Evolutionary conservation across 1,140 invertebrate genomes (phyloP).

Genomic region (Hyposmocoma kahamanoa): DNA sequence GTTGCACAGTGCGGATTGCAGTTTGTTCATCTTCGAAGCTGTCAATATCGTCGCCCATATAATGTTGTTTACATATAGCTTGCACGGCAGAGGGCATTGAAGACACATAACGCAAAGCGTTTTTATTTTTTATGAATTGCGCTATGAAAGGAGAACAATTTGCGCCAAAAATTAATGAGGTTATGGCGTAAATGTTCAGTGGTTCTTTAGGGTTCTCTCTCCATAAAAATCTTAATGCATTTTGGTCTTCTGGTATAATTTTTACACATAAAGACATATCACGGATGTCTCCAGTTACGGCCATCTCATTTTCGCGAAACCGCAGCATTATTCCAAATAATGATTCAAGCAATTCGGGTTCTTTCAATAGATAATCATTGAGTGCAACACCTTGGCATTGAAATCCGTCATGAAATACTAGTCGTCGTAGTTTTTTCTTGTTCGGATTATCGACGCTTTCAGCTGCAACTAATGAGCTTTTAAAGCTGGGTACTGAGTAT

Average conservation of each 20-base stretch:
- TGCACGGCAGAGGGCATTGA: not conserved
- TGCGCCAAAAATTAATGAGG: not conserved
- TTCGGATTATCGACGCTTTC: too few relatives aligned
- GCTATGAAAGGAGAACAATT: slow-evolving; percentile 1
- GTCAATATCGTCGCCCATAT: not conserved
- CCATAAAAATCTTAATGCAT: not conserved
- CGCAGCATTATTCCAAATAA: not conserved
- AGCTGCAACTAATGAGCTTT: too few relatives aligned
- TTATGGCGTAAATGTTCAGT: not conserved
- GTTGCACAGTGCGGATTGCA: not conserved
- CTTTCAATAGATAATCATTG: not conserved
- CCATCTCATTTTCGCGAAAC: not conserved
- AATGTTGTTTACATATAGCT: not conserved
- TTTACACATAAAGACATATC: not conserved
- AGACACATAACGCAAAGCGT: not conserved
- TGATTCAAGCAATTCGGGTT: not conserved
- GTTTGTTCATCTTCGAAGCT: not conserved
- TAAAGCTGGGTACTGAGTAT: too few relatives aligned
- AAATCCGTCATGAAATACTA: not conserved
- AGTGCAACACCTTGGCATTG: not conserved
- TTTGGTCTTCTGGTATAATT: not conserved
- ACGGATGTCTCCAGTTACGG: not conserved
- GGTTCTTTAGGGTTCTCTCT: not conserved
- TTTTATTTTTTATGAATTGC: not conserved
- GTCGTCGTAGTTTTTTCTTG: not conserved